Base-by-base conservation (phyloP, 1,140 invertebrate species). In the Drosophila auraria region DNA sequence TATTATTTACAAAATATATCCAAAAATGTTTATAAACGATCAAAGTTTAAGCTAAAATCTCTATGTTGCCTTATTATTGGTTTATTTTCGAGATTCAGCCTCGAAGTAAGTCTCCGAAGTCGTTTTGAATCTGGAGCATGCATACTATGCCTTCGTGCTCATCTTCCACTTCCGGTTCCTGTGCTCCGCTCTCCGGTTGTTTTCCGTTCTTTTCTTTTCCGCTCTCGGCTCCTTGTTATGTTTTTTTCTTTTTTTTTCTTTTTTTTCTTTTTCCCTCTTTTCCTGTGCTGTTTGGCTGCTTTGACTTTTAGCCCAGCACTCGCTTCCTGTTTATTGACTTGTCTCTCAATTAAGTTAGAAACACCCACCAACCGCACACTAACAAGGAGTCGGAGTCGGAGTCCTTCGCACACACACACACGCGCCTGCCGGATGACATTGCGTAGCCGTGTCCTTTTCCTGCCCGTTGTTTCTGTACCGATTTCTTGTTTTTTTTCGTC, bases 301-400 rank as follows among this genome's bases (percentile, higher is more conserved):
- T 73, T 83, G 83, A 87, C 83, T 87, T 89, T 83, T 78, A 71
- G 78, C 73, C 70, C 45, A 83, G 61, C 83, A 74, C 74, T 82
- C 70, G 83, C 83, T 83, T 87, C 84, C 87, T 91, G 87, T 91
- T 91, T 91, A 91, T 91, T 91, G 87, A 91, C 87, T 91, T 91
- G 87, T 91, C 87, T 91, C 87, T 91, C 87, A 91, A 91, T 91
- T 91, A 91, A 87, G 87, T 91, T 91, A 79, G 72, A 73, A 87
- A 78, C 63, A 69, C 70, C 79, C 76, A 72, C 87, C 73, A 61
- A 87, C 71, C 84, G 61, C 78, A 71, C 73, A 69, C 68, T 70
- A 75, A 66, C 66, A 72, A 62, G 63, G 49, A 63, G 30, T 36
- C 27, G 63, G 49, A 63, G 30, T 36, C 27, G 27, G 27, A 30